Percentiles rank a stretch among this genome's conserved stretches.
These are phyloP conservation scores for Calameuta filiformis DNA, from an alignment of 2,888 invertebrate species.

Conservation along the genomic window DNA sequence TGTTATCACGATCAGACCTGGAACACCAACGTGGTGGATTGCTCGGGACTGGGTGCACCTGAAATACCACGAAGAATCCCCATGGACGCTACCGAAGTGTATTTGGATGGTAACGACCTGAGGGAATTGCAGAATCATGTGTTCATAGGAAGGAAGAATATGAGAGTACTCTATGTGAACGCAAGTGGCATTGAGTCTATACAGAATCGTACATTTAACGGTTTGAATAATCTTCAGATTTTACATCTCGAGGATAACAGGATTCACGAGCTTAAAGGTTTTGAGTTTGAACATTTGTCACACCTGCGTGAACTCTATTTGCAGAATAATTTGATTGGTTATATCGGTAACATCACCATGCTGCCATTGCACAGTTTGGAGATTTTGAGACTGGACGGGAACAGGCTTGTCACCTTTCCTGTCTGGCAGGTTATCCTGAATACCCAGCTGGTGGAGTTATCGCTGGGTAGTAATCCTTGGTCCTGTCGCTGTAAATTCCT, in stretches of 20 bases:
- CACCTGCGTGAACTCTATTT: slow-evolving; percentile 85
- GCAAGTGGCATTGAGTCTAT: slow-evolving; percentile 85
- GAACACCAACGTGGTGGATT: slow-evolving; percentile 93
- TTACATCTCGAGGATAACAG: slow-evolving; percentile 89
- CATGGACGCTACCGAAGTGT: slow-evolving; percentile 94
- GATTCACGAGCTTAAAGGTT: slow-evolving; percentile 81
- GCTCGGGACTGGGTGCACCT: slow-evolving; percentile 81
- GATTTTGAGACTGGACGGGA: slow-evolving; percentile 85
- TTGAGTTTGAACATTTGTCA: slow-evolving; percentile 85
- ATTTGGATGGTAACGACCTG: slow-evolving; percentile 90
- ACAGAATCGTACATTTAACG: slow-evolving; percentile 91
- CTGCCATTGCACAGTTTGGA: slow-evolving; percentile 81
- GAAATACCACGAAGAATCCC: slow-evolving; percentile 89
- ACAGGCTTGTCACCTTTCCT: slow-evolving; percentile 82
- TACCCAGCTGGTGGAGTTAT: slow-evolving; percentile 77
- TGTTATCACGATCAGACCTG: slow-evolving; percentile 96
- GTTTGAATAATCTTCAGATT: slow-evolving; percentile 80
- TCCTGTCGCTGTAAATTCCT: slow-evolving; percentile 91
- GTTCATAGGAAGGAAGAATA: slow-evolving; percentile 90
- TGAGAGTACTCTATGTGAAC: slow-evolving; percentile 87
- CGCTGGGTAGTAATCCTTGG: slow-evolving; percentile 88
- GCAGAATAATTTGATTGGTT: slow-evolving; percentile 84
- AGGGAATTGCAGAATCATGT: slow-evolving; percentile 86
- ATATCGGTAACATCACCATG: slow-evolving; percentile 85
- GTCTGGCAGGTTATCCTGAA: slow-evolving; percentile 79